Evolutionary conservation across 2,113 vertebrate genomes (phyloP).

Genomic region (Marmota monax): DNA sequence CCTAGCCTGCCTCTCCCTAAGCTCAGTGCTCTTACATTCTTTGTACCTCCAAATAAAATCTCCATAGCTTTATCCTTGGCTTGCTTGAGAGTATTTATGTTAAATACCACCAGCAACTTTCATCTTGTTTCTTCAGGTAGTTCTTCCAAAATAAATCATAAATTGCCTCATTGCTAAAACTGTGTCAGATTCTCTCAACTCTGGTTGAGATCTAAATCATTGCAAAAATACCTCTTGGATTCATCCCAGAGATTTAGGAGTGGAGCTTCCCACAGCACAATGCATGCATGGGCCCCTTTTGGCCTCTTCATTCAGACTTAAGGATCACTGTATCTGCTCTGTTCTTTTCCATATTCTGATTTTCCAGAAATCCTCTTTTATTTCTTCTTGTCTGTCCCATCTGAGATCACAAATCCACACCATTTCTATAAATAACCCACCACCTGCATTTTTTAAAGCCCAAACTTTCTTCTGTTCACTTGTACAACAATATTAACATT

Average conservation of each 20-base stretch:
- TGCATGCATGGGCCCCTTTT: not conserved
- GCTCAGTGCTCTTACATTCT: not conserved
- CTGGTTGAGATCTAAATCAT: not conserved
- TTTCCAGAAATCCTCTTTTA: constrained; percentile 6
- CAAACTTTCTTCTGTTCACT: not conserved
- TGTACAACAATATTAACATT: not conserved
- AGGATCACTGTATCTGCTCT: not conserved
- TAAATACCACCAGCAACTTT: not conserved
- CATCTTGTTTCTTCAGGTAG: not conserved
- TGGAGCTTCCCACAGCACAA: not conserved
- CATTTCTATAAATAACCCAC: not conserved
- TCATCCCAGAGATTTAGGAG: not conserved
- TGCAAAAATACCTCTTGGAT: not conserved
- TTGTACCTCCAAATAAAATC: not conserved
- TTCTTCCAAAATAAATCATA: constrained; percentile 29
- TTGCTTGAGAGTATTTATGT: not conserved
- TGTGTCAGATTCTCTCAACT: not conserved
- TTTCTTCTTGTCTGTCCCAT: not conserved
- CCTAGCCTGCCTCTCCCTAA: not conserved
- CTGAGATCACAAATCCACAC: not conserved
- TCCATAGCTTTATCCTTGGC: not conserved
- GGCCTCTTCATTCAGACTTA: not conserved
- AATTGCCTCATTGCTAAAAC: not conserved
- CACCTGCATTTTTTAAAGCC: not conserved
- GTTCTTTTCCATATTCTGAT: not conserved